Conservation (phyloP, 1,140 invertebrate species). For the Trypoxylus dichotomus region DNA sequence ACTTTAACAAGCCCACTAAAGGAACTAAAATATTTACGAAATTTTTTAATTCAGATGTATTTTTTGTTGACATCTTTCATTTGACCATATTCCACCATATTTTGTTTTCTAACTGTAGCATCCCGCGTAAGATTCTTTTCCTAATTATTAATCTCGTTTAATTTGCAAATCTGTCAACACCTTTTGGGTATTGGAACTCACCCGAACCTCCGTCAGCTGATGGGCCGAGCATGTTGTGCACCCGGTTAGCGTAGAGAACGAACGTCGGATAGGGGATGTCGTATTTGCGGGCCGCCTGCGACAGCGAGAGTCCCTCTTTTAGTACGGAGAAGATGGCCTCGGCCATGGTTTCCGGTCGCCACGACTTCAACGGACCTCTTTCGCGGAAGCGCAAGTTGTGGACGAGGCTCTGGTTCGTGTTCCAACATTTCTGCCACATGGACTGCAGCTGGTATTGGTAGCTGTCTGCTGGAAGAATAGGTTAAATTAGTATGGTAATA, state of each 20-base stretch:
- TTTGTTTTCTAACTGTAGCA: constrained; percentile 9
- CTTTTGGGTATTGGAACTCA: constrained; percentile 54
- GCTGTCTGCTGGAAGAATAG: constrained; percentile 74
- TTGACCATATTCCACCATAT: background rate
- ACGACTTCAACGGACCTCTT: constrained; percentile 86
- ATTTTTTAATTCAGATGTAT: background rate
- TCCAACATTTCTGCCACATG: constrained; percentile 95
- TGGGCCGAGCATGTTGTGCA: constrained; percentile 91
- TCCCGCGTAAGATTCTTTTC: background rate
- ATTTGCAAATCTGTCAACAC: constrained; percentile 6
- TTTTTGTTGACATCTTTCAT: background rate
- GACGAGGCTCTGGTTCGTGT: constrained; percentile 82
- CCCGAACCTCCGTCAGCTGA: constrained; percentile 83
- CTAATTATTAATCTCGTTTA: background rate
- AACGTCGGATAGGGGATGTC: constrained; percentile 94
- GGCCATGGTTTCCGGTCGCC: constrained; percentile 91
- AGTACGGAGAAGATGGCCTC: constrained; percentile 90
- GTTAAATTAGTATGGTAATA: constrained; percentile 35
- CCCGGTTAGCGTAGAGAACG: constrained; percentile 89
- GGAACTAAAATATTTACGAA: too few species aligned
- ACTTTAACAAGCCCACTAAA: too few species aligned
- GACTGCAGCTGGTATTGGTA: constrained; percentile 92
- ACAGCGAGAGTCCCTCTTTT: constrained; percentile 84
- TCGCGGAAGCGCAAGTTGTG: constrained; percentile 89
- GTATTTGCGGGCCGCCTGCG: constrained; percentile 87